Evolutionary conservation across 2,113 vertebrate species (phyloP).

Genomic region (Oryzias javanicus): DNA sequence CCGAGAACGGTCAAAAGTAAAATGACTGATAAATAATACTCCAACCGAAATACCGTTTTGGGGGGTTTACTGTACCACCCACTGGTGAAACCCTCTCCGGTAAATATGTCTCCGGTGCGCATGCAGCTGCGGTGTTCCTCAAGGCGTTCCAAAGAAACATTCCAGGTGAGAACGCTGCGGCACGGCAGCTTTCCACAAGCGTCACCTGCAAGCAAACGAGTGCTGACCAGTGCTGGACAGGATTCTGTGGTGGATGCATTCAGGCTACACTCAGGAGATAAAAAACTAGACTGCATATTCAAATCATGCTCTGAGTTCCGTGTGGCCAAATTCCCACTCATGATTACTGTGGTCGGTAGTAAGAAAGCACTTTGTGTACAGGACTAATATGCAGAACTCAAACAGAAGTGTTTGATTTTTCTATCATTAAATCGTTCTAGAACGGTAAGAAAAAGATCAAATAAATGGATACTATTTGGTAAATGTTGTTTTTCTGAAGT

Average conservation of each 20-base stretch:
- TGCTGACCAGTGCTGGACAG: conserved; percentile 23
- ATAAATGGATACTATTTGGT: no score
- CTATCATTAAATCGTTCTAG: conserved; percentile 1
- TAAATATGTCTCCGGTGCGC: conserved; percentile 49
- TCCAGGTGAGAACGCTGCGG: conserved; percentile 49
- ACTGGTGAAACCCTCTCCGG: conserved; percentile 29
- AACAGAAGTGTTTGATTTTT: conserved; percentile 17
- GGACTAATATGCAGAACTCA: conserved; percentile 20
- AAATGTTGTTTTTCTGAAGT: no score
- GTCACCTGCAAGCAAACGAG: conserved; percentile 13
- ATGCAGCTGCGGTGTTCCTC: conserved; percentile 51
- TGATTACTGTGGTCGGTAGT: conserved; percentile 17
- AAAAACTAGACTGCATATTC: conserved; percentile 1
- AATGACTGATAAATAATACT: conserved; percentile 28
- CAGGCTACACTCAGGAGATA: background rate
- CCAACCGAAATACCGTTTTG: conserved; percentile 36
- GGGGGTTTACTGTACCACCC: conserved; percentile 35
- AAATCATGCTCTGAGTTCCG: conserved; percentile 6
- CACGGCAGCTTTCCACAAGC: conserved; percentile 28
- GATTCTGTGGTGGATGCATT: conserved; percentile 16
- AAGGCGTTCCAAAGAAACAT: conserved; percentile 42
- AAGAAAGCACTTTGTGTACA: conserved; percentile 67
- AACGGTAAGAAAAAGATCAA: background rate
- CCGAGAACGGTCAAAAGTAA: conserved; percentile 21
- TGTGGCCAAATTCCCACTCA: conserved; percentile 11